These are phyloP conservation scores for Cephus sareptanus DNA, from an alignment of 2,888 invertebrate genomes.

Conservation along the genomic window DNA sequence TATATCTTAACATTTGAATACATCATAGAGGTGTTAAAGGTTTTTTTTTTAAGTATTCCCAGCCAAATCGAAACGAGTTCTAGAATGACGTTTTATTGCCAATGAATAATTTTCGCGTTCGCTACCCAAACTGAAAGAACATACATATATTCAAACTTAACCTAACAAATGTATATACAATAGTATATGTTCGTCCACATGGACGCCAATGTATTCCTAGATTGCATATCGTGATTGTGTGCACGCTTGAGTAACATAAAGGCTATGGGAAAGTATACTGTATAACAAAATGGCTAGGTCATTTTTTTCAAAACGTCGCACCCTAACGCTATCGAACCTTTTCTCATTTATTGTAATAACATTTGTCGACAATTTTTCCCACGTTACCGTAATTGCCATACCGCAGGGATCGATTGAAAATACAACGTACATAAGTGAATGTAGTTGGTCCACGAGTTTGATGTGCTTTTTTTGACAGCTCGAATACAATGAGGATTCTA, in stretches of 20 bases:
- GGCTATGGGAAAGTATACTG: background rate
- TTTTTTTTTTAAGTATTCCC: background rate
- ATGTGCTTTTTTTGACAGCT: too few relatives aligned
- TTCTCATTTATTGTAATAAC: background rate
- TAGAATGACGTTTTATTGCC: background rate
- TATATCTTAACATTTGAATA: background rate
- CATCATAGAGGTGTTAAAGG: background rate
- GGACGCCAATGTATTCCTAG: conserved; percentile 6
- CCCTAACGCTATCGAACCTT: background rate
- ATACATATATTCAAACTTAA: background rate
- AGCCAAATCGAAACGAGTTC: background rate
- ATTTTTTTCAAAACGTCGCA: background rate
- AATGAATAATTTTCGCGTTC: background rate
- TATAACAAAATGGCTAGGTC: background rate
- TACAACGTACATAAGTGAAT: background rate
- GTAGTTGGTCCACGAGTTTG: background rate
- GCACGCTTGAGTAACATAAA: conserved; percentile 33
- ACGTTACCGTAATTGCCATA: background rate
- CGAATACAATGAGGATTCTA: too few relatives aligned
- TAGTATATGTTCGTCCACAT: background rate
- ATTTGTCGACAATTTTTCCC: background rate
- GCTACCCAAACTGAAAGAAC: background rate
- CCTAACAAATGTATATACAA: background rate
- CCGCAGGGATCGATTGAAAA: background rate
- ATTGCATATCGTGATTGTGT: conserved; percentile 26